These are phyloP conservation scores for Lonchura striata DNA, from an alignment of 2,113 vertebrate genomes.

Conservation along the genomic window DNA sequence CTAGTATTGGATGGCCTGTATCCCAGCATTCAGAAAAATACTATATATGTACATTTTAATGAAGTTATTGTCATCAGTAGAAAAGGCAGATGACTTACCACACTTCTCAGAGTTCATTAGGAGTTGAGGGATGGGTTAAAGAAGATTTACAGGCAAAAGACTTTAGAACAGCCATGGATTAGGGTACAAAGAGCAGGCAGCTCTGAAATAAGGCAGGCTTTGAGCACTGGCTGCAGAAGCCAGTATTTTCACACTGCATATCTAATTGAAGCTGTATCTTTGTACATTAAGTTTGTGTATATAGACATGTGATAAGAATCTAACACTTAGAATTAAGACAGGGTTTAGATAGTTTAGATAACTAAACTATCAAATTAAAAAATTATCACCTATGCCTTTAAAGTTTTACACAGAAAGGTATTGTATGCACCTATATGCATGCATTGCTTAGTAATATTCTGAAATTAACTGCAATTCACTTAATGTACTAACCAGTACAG, in stretches of 20 bases:
- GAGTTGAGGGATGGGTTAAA: not conserved
- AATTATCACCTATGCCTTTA: not conserved
- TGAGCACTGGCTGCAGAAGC: not conserved
- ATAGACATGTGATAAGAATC: not conserved
- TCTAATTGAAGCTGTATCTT: not conserved
- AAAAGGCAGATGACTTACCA: not conserved
- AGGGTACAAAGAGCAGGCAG: not conserved
- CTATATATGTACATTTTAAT: not conserved
- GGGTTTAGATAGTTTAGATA: not conserved
- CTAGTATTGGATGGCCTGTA: not conserved
- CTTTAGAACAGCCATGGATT: not conserved
- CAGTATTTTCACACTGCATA: not conserved
- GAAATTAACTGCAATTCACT: not conserved
- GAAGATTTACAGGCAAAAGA: not conserved
- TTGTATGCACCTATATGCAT: not conserved
- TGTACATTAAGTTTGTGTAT: not conserved
- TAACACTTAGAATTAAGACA: not conserved
- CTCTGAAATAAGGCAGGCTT: not conserved
- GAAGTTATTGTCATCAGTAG: not conserved
- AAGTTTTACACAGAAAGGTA: not conserved
- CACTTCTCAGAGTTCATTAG: not conserved
- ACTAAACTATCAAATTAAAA: not conserved
- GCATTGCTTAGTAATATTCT: not conserved
- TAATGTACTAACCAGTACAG: not conserved
- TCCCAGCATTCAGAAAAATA: not conserved